These are phyloP conservation scores for Spisula solida DNA, from an alignment of 2,888 invertebrate genomes.

Conservation along the genomic window DNA sequence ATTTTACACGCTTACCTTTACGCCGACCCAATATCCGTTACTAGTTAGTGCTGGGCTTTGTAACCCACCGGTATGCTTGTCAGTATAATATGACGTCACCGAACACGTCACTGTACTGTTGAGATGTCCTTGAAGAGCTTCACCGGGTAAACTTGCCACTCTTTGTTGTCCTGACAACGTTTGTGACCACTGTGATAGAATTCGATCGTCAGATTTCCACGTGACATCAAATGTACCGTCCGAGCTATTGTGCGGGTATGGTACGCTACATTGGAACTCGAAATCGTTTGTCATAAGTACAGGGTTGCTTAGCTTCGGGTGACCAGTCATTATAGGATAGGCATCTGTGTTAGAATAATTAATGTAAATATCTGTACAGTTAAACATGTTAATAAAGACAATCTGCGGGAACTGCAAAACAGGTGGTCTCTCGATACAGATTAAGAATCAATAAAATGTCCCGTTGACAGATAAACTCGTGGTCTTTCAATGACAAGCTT, in stretches of 20 bases:
- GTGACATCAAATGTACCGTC: conserved; percentile 55
- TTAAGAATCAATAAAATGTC: no score
- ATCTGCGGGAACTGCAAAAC: no score
- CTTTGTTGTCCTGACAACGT: conserved; percentile 33
- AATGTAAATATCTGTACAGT: no score
- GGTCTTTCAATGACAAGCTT: no score
- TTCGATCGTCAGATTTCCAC: conserved; percentile 52
- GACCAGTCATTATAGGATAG: conserved; percentile 33
- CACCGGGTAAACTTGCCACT: conserved; percentile 21
- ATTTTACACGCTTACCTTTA: conserved; percentile 36
- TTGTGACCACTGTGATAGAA: background rate
- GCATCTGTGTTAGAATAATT: conserved; percentile 29
- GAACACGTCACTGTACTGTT: conserved; percentile 49
- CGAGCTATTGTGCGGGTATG: conserved; percentile 32
- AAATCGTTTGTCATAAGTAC: conserved; percentile 27
- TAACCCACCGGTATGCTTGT: conserved; percentile 33
- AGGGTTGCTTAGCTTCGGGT: conserved; percentile 39
- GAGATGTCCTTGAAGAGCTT: conserved; percentile 27
- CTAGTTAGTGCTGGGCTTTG: conserved; percentile 34
- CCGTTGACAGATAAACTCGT: no score
- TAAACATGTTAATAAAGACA: no score
- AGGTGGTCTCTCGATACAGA: no score
- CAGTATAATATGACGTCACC: conserved; percentile 36
- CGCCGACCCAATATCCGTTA: conserved; percentile 50
- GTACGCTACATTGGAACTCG: conserved; percentile 45